Conservation (phyloP, 1,140 invertebrate species). For the Aphidius ervi region DNA sequence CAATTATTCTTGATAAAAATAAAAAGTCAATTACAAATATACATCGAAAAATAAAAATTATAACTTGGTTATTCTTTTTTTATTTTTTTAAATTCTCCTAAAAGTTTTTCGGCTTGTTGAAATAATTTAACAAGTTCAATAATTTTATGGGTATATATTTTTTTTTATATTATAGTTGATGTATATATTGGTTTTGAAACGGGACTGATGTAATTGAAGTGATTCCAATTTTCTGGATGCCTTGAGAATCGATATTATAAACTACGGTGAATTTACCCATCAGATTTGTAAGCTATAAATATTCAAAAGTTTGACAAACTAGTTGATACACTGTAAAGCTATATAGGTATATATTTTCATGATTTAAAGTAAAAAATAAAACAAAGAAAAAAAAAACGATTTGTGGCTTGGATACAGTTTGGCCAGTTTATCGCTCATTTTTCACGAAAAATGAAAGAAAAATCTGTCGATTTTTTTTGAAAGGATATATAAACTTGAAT, state of each 20-base stretch:
- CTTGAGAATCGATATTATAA: conserved; percentile 28
- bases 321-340: not conserved
- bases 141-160: too few relatives aligned
- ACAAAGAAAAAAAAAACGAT: conserved; percentile 7
- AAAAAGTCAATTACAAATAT: too few relatives aligned
- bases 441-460: conserved; percentile 29
- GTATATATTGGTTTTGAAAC: too few relatives aligned
- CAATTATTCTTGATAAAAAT: too few relatives aligned
- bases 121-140: too few relatives aligned
- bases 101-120: too few relatives aligned
- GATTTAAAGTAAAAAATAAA: not conserved
- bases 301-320: conserved; percentile 42
- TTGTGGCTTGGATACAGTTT: too few relatives aligned
- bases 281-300: conserved; percentile 38
- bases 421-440: conserved; percentile 35
- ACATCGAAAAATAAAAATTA: too few relatives aligned
- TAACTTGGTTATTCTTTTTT: too few relatives aligned
- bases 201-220: conserved; percentile 32
- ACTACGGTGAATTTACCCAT: conserved; percentile 25
- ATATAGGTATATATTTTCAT: not conserved
- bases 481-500: conserved; percentile 40
- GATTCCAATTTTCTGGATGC: conserved; percentile 51
- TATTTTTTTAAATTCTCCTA: too few relatives aligned
- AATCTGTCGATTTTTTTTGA: conserved; percentile 42
- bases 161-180: too few relatives aligned